A percentile compares a stretch with the other conserved stretches of the same genome.
phyloP scores from a whole-genome alignment of 2,797 vertebrate species.

The Malurus splendens region DNA sequence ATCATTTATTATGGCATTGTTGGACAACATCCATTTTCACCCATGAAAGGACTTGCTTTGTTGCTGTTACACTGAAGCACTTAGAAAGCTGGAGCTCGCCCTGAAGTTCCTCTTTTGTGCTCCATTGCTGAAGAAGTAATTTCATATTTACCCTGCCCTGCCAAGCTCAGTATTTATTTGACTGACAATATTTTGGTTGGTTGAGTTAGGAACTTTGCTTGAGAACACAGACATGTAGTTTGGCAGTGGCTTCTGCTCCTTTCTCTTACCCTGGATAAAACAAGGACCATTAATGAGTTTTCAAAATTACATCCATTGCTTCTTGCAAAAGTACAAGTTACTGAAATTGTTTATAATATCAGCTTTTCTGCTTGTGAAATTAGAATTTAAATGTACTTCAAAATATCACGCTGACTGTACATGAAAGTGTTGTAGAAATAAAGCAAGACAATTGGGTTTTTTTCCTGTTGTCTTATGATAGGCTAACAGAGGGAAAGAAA shows the following conservation, averaged over 20 bases:
- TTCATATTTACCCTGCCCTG: constrained; percentile 74
- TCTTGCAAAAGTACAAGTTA: not conserved
- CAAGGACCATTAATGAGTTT: not conserved
- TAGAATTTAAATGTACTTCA: not conserved
- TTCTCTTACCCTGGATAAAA: constrained; percentile 70
- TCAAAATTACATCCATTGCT: not conserved
- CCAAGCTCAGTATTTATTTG: constrained; percentile 75
- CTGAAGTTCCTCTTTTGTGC: constrained; percentile 65
- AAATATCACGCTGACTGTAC: not conserved
- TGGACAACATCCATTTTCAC: not conserved
- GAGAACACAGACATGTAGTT: constrained; percentile 69
- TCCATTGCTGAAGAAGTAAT: constrained; percentile 67
- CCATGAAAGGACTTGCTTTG: not conserved
- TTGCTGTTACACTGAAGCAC: not conserved
- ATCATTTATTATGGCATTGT: not conserved
- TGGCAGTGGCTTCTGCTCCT: constrained; percentile 65
- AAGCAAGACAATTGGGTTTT: not conserved
- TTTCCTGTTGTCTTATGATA: not conserved
- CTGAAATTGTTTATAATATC: not conserved
- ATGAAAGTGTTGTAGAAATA: not conserved
- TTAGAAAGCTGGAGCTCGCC: constrained; percentile 71
- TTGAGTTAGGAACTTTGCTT: constrained; percentile 72
- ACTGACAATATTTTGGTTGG: constrained; percentile 73
- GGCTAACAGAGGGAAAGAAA: not conserved
- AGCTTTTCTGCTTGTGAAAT: not conserved